Base-by-base conservation (phyloP, 2,797 vertebrate genomes). In the Scleropages formosus region DNA sequence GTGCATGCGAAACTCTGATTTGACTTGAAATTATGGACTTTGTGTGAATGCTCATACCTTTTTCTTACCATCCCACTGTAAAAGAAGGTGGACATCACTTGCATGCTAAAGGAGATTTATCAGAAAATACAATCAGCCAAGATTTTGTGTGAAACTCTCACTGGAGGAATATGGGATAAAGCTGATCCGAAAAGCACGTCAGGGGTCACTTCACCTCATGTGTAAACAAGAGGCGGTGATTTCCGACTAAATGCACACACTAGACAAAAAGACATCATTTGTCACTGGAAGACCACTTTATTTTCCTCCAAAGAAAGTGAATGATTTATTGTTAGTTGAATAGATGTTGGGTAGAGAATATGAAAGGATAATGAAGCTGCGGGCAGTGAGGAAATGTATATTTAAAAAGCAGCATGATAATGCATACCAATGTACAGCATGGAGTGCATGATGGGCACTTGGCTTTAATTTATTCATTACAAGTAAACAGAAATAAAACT, bases 111-210 rank as follows among this genome's bases (percentile, higher is more conserved):
- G 78, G 80, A 60, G 70, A 59, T 64, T 74, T 83, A 84, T 84
- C 82, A 83, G 80, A 81, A 85, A 84, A 85, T 82, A 67, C 82
- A 80, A 83, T 84, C 79, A 69, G 73, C 73, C 49, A 72, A n/a
- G 58, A 79, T 72, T 71, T 81, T 74, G 76, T 68, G 80, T 71
- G 68, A 75, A 75, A 77, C 56, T 67, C 73, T 72, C 80, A 72
- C 65, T 77, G 77, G 8, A 56, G 73, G 26, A 20, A 56, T 31
- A 56, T 27, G 49, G 24, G 47, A 20, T n/a, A 51, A 22, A 56
- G 49, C 46, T 9, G 46, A 70, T 70, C 20, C 24, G 22, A 20
- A 22, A 53, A 12, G 18, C 26, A 18, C 47, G 27, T 53, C 49
- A 8, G 26, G 12, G 68, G 49, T n/a, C 47, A n/a, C 27, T 70